Evolutionary conservation across 2,797 vertebrate species (phyloP).

Genomic region (Rhincodon typus): DNA sequence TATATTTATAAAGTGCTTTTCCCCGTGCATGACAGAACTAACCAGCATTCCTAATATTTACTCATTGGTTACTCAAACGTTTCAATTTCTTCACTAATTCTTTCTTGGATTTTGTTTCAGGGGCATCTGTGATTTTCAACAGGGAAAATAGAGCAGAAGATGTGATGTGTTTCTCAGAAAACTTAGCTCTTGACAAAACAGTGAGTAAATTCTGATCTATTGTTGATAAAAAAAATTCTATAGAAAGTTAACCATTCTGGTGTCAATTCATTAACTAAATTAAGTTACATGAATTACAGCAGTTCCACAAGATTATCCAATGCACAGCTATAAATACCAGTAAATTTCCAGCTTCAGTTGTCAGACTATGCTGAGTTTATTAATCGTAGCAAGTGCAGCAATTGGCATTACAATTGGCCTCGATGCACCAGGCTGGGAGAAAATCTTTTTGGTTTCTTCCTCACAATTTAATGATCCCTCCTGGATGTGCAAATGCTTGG

Average conservation of each 20-base stretch:
- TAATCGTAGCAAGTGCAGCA: not conserved
- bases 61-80: not conserved
- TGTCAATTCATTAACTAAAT: not conserved
- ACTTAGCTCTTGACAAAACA: not conserved
- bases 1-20: not conserved
- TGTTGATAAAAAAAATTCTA: not conserved
- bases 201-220: not conserved
- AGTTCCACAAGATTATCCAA: not conserved
- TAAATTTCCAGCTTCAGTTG: not conserved
- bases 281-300: not conserved
- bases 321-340: not conserved
- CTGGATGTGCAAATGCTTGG: not conserved
- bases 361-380: not conserved
- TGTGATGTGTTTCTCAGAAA: not conserved
- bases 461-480: not conserved
- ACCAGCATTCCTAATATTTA: not conserved
- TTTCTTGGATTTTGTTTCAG: not conserved
- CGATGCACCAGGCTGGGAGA: not conserved
- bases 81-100: not conserved
- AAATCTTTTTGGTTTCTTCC: not conserved
- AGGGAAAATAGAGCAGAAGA: not conserved
- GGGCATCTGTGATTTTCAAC: too few species aligned
- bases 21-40: not conserved
- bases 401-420: not conserved
- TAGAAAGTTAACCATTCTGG: not conserved